Base-by-base conservation (phyloP, 1,140 invertebrate genomes). In the Drosophila watanabei region DNA sequence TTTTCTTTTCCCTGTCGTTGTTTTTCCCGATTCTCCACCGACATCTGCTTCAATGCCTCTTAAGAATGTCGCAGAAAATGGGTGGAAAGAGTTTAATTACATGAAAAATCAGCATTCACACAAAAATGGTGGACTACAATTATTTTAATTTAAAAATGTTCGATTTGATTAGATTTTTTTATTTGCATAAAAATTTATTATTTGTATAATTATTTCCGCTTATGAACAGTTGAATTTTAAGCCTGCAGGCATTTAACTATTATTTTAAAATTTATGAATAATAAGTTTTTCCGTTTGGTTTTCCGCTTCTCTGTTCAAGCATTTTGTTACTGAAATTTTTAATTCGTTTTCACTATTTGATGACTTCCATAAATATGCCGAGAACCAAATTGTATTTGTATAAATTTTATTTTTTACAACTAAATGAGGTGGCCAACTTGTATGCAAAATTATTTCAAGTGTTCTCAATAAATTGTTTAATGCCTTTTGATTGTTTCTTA, bases 21-120 rank as follows among this genome's bases (percentile, higher is more conserved):
- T 33, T 56, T 60, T 28, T 64, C 11, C n/a, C 14, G 8, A 4
- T 30, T 51, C 35, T 32, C 8, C 33, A 24, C 4, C 16, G 65
- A 51, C 59, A 57, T 58, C 52, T 70, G 66, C 68, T 48, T 79
- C 46, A 69, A 60, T 85, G 58, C 69, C 58, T 69, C 54, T 64
- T 18, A 37, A 58, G 75, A 46, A 33, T 24, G 32, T 35, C 48
- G 11, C 33, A n/a, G 24, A n/a, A 41, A n/a, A 7, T 11, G 18
- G 18, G 45, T 35, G 13, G n/a, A 43, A 37, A 28, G 60, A 72
- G 64, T 45, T 71, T 39, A 9, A 46, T 75, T 90, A 90, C 48
- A 90, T 90, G 85, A 90, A 85, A 86, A 89, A 70, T 81, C 77
- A 84, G 81, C 70, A 89, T 48, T 64, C 51, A 68, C 28, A 20